phyloP scores from a whole-genome alignment of 1,140 invertebrate species.

The Cepaea nemoralis region DNA sequence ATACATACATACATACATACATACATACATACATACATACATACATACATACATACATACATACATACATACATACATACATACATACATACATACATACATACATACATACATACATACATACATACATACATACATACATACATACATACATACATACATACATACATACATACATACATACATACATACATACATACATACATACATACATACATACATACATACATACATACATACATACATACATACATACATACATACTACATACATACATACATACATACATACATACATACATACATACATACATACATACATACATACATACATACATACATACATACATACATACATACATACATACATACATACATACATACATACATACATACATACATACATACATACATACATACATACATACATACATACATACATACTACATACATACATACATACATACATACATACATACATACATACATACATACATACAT shows the following conservation, averaged over 20 bases:
- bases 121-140: slow-evolving; percentile 26
- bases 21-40: slow-evolving; percentile 24
- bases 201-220: slow-evolving; percentile 19
- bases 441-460: too few relatives aligned
- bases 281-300: slow-evolving; percentile 25
- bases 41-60: slow-evolving; percentile 24
- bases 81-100: slow-evolving; percentile 8
- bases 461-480: slow-evolving; percentile 6
- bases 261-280: neutral
- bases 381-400: slow-evolving; percentile 14
- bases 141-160: slow-evolving; percentile 25
- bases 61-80: slow-evolving; percentile 24
- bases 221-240: slow-evolving; percentile 26
- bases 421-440: slow-evolving; percentile 3
- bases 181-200: slow-evolving; percentile 27
- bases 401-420: slow-evolving; percentile 17
- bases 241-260: slow-evolving; percentile 8
- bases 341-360: slow-evolving; percentile 34
- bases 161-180: slow-evolving; percentile 26
- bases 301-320: slow-evolving; percentile 34
- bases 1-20: slow-evolving; percentile 9
- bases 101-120: slow-evolving; percentile 7
- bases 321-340: slow-evolving; percentile 33
- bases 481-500: slow-evolving; percentile 24
- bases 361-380: slow-evolving; percentile 14